Percentiles rank a stretch among this genome's conserved stretches.
These are phyloP conservation scores for Agonum fuliginosum DNA, from an alignment of 2,888 invertebrate species.

Conservation along the genomic window DNA sequence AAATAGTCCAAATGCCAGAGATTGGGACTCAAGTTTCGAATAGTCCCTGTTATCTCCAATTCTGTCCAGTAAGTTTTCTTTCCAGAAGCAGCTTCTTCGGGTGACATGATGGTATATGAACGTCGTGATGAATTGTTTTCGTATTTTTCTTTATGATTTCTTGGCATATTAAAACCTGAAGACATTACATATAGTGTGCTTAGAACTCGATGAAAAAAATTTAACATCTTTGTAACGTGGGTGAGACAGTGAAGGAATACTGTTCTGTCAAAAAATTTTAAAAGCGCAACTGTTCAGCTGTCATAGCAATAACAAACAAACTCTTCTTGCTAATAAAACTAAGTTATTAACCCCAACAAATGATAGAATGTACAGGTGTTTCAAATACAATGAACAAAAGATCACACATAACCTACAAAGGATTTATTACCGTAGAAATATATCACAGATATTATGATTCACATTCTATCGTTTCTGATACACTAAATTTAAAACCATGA, in stretches of 20 bases:
- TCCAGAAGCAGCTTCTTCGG: constrained; percentile 93
- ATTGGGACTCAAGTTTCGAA: constrained; percentile 93
- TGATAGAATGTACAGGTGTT: constrained; percentile 44
- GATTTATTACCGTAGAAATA: constrained; percentile 23
- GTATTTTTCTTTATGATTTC: constrained; percentile 90
- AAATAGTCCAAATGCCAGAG: constrained; percentile 94
- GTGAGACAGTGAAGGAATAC: constrained; percentile 37
- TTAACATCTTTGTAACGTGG: constrained; percentile 33
- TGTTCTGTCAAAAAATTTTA: constrained; percentile 37
- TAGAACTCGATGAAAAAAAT: constrained; percentile 27
- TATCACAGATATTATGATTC: constrained; percentile 16
- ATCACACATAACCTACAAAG: constrained; percentile 50
- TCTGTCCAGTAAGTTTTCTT: constrained; percentile 93
- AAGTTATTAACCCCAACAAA: constrained; percentile 28
- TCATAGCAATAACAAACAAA: constrained; percentile 38
- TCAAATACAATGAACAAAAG: constrained; percentile 48
- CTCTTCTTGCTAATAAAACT: not conserved
- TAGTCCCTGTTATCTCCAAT: constrained; percentile 89
- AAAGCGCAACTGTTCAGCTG: constrained; percentile 15
- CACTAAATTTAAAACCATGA: constrained; percentile 59
- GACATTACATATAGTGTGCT: constrained; percentile 55
- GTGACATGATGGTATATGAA: constrained; percentile 93
- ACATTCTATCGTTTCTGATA: constrained; percentile 13
- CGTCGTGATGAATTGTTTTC: constrained; percentile 87
- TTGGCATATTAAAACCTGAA: constrained; percentile 73